These are phyloP conservation scores for Anthoscopus minutus DNA, from an alignment of 2,113 vertebrate species.

Conservation along the genomic window DNA sequence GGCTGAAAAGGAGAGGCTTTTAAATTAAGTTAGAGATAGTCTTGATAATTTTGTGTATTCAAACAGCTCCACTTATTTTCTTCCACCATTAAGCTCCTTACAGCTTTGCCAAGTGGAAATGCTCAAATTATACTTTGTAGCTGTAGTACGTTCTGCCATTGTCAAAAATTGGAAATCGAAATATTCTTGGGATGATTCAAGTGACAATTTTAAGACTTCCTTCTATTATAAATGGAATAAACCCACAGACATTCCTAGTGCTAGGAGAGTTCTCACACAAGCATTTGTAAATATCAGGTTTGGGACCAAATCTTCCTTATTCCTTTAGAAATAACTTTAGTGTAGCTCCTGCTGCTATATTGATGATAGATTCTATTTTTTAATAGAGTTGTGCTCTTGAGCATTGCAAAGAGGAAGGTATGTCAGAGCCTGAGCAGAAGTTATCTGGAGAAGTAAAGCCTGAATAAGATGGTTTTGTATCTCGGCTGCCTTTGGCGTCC, in stretches of 20 bases:
- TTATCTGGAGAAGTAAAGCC: neutral
- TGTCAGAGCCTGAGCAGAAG: neutral
- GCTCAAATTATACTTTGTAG: neutral
- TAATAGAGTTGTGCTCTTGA: neutral
- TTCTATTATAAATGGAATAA: neutral
- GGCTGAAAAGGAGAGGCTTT: neutral
- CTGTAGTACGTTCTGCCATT: neutral
- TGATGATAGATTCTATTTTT: neutral
- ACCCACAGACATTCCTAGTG: neutral
- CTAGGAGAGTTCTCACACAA: neutral
- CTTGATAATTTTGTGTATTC: neutral
- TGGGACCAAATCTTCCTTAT: neutral
- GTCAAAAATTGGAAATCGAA: neutral
- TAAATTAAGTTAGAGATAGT: neutral
- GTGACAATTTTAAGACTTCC: neutral
- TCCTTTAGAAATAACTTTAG: neutral
- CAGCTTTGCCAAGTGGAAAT: neutral
- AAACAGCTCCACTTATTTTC: neutral
- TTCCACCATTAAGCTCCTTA: neutral
- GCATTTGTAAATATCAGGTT: neutral
- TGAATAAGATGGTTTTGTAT: neutral
- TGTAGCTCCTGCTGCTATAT: neutral
- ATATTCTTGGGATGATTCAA: neutral
- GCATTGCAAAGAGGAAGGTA: neutral
- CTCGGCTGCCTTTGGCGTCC: fast-evolving